Evolutionary conservation across 2,888 invertebrate genomes (phyloP).

Genomic region (Meteorus colon): DNA sequence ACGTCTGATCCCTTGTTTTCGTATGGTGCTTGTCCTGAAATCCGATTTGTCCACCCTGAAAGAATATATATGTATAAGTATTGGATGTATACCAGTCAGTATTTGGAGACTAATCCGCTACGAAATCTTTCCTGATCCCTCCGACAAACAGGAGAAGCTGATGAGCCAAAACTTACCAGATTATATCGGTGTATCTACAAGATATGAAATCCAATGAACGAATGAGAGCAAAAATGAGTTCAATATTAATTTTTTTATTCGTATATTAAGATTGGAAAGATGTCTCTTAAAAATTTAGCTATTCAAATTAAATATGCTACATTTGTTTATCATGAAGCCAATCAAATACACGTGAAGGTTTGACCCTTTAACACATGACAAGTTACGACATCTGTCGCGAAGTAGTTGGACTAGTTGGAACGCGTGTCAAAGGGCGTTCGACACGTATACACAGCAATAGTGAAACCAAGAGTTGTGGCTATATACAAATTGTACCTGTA

Average conservation of each 20-base stretch:
- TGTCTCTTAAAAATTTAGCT: no score
- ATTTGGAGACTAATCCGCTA: conserved; percentile 21
- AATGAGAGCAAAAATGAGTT: no score
- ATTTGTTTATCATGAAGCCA: no score
- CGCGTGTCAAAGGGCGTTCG: conserved; percentile 31
- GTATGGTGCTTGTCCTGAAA: conserved; percentile 31
- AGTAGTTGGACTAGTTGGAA: conserved; percentile 31
- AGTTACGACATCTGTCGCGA: conserved; percentile 44
- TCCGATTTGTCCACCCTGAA: conserved; percentile 38
- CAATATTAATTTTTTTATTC: no score
- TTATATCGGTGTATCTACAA: not conserved
- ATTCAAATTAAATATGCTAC: no score
- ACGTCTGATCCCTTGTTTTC: conserved; percentile 32
- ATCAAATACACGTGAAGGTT: not conserved
- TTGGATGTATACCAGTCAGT: not conserved
- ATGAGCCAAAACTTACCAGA: not conserved
- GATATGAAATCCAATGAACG: not conserved
- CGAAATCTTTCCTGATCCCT: conserved; percentile 30
- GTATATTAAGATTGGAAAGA: no score
- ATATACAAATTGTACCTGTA: not conserved
- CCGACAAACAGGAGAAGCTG: conserved; percentile 25
- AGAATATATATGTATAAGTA: conserved; percentile 20
- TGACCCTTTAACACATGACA: conserved; percentile 24
- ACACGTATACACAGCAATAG: conserved; percentile 35
- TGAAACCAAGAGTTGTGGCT: conserved; percentile 39